Conservation (phyloP, 1,140 invertebrate genomes). For the Drosophila setifemur region DNA sequence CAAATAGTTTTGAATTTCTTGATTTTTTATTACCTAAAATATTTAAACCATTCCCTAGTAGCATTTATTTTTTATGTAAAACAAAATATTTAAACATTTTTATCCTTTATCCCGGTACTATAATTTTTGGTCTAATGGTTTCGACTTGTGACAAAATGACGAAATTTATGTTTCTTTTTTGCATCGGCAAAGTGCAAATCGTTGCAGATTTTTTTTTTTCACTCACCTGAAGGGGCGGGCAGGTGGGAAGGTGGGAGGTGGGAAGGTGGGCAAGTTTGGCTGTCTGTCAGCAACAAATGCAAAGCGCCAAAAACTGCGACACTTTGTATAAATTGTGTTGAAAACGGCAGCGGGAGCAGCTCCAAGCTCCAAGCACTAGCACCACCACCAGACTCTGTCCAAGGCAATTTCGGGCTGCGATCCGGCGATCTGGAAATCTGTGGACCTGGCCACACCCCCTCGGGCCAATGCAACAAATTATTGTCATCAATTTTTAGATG, state of each 20-base stretch:
- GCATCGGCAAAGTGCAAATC: slow-evolving; percentile 65
- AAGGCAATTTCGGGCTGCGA: slow-evolving; percentile 55
- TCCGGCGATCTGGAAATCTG: slow-evolving; percentile 14
- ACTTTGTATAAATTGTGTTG: slow-evolving; percentile 79
- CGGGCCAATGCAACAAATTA: slow-evolving; percentile 77
- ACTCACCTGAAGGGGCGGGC: slow-evolving; percentile 9
- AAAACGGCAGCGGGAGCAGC: slow-evolving; percentile 60
- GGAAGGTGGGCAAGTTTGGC: too few species aligned
- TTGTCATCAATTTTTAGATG: slow-evolving; percentile 80
- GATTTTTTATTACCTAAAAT: too few species aligned
- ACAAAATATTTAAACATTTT: too few species aligned
- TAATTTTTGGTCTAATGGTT: too few species aligned
- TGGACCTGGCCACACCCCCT: slow-evolving; percentile 67
- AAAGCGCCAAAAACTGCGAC: slow-evolving; percentile 79
- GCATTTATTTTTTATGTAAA: too few species aligned
- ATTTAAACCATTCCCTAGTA: too few species aligned
- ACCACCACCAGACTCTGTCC: slow-evolving; percentile 56
- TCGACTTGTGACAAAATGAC: slow-evolving; percentile 78
- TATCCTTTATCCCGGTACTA: too few species aligned
- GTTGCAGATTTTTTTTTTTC: slow-evolving; percentile 45
- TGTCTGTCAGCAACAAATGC: slow-evolving; percentile 76
- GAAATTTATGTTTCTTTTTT: slow-evolving; percentile 74
- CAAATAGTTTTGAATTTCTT: too few species aligned
- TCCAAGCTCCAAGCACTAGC: slow-evolving; percentile 23
- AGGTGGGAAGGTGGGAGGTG: slow-evolving; percentile 4